Percentiles rank a stretch among this genome's conserved stretches.
phyloP scores from a whole-genome alignment of 2,797 vertebrate species.

The Smutsia temminckii region DNA sequence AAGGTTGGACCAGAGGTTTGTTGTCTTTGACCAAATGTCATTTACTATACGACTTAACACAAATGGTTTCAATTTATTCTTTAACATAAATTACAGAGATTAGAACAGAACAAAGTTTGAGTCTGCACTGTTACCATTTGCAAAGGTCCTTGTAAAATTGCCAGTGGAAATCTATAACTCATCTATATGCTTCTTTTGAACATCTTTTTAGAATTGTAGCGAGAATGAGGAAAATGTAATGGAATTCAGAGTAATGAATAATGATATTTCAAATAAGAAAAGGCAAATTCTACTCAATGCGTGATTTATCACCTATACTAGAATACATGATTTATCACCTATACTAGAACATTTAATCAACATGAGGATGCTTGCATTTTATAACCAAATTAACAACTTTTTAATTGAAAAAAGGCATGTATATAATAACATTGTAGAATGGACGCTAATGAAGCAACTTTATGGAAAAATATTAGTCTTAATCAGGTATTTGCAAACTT shows the following conservation, averaged over 20 bases:
- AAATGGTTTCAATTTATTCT: conserved; percentile 8
- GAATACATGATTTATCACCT: background rate
- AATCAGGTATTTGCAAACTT: conserved; percentile 37
- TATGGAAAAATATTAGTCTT: conserved; percentile 36
- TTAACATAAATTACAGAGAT: background rate
- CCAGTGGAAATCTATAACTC: background rate
- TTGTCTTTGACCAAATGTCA: conserved; percentile 5
- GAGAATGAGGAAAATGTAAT: background rate
- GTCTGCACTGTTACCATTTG: background rate
- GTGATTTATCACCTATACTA: background rate
- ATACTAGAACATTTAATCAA: background rate
- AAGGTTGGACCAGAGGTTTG: background rate
- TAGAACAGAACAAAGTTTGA: conserved; percentile 6
- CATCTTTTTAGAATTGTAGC: background rate
- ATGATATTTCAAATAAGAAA: background rate
- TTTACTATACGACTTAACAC: background rate
- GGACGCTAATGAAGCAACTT: background rate
- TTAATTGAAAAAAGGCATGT: background rate
- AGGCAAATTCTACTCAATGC: background rate
- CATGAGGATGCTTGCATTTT: background rate
- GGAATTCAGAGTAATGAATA: conserved; percentile 8
- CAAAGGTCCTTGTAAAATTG: conserved; percentile 17
- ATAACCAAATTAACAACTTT: background rate
- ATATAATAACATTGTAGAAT: background rate
- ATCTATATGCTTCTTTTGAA: background rate